A percentile compares a stretch with the other conserved stretches of the same genome.
Conservation (phyloP, 2,888 invertebrate genomes). For the Ptychoptera contaminata region DNA sequence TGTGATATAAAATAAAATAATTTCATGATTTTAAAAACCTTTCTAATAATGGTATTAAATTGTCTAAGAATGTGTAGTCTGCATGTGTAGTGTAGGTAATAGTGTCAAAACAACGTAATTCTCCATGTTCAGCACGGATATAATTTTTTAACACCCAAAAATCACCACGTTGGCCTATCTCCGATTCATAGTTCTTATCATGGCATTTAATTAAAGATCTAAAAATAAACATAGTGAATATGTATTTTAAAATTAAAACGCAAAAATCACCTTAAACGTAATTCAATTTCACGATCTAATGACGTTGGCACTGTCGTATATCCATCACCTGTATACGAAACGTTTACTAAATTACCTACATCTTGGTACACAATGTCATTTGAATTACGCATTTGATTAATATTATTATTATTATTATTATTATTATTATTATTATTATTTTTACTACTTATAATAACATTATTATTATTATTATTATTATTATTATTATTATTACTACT, state of each 20-base stretch:
- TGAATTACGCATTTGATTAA: too few relatives aligned
- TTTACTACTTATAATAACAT: background rate
- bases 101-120: slow-evolving; percentile 61
- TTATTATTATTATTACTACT: slow-evolving; percentile 5
- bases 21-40: slow-evolving; percentile 29
- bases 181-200: slow-evolving; percentile 41
- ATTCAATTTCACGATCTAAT: slow-evolving; percentile 29
- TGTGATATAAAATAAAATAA: background rate
- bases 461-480: background rate
- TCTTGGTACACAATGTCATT: slow-evolving; percentile 3
- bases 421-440: slow-evolving; percentile 6
- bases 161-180: slow-evolving; percentile 56
- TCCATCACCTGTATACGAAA: slow-evolving; percentile 20
- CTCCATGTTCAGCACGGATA: slow-evolving; percentile 53
- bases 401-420: background rate
- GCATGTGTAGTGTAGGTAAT: slow-evolving; percentile 88
- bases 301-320: slow-evolving; percentile 19
- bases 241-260: background rate
- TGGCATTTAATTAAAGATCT: slow-evolving; percentile 42
- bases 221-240: slow-evolving; percentile 17
- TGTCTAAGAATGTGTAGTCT: slow-evolving; percentile 81
- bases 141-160: slow-evolving; percentile 86
- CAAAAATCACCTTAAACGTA: slow-evolving; percentile 23
- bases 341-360: slow-evolving; percentile 16
- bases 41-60: slow-evolving; percentile 68